These are phyloP conservation scores for Temnothorax longispinosus DNA, from an alignment of 1,140 invertebrate species.

Conservation along the genomic window DNA sequence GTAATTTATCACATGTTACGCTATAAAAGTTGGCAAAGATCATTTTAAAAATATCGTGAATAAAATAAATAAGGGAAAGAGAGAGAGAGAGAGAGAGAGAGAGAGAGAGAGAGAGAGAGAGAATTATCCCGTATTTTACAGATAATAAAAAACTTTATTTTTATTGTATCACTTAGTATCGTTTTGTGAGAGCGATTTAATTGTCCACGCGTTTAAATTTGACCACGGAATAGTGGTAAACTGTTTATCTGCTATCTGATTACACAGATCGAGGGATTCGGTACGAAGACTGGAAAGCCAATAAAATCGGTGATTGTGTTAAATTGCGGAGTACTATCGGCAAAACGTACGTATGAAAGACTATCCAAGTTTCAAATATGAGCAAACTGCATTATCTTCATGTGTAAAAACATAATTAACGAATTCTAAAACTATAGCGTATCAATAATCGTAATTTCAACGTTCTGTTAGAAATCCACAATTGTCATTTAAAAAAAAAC, in stretches of 20 bases:
- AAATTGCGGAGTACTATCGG: slow-evolving; percentile 79
- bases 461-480: neutral
- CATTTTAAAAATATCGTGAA: neutral
- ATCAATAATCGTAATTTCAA: slow-evolving; percentile 7
- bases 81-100: too few species aligned
- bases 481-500: neutral
- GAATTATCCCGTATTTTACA: neutral
- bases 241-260: slow-evolving; percentile 35
- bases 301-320: slow-evolving; percentile 79
- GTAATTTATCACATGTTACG: neutral
- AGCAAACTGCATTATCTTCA: neutral
- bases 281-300: slow-evolving; percentile 81
- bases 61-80: neutral
- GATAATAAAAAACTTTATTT: neutral
- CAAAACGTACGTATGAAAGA: neutral
- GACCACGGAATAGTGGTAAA: slow-evolving; percentile 12
- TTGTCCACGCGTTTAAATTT: slow-evolving; percentile 23
- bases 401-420: neutral
- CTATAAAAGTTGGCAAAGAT: neutral
- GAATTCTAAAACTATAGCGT: neutral
- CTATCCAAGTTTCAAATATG: neutral
- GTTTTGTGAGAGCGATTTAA: slow-evolving; percentile 31
- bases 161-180: neutral
- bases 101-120: too few species aligned
- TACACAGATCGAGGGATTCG: slow-evolving; percentile 79